Conservation (phyloP, 1,140 invertebrate genomes). For the Drosophila seguyi region DNA sequence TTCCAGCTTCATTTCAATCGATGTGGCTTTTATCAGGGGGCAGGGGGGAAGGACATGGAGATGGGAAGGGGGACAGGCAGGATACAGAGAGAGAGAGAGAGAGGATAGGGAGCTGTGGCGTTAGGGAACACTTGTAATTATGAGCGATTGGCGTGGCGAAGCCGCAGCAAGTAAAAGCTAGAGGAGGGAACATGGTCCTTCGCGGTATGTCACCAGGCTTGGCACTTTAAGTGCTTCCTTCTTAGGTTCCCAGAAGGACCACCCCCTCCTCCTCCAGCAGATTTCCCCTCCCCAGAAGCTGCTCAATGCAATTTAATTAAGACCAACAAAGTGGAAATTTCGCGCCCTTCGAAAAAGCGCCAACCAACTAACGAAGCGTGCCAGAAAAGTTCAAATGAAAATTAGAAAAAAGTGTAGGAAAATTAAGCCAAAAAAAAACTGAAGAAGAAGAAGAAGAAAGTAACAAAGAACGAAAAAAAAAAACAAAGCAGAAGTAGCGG, state of each 20-base stretch:
- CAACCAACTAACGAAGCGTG: conserved; percentile 67
- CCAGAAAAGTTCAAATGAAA: conserved; percentile 58
- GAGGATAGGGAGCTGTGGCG: neutral
- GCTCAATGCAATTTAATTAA: conserved; percentile 78
- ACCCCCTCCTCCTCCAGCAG: neutral
- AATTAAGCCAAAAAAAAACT: conserved; percentile 31
- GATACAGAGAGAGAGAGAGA: neutral
- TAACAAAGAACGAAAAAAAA: too few relatives aligned
- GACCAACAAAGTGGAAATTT: conserved; percentile 75
- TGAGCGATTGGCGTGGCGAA: conserved; percentile 46
- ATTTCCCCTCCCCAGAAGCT: conserved; percentile 1
- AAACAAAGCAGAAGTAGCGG: conserved; percentile 18
- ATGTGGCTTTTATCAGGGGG: conserved; percentile 11
- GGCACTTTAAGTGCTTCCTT: conserved; percentile 73
- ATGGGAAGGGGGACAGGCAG: neutral
- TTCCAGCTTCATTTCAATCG: conserved; percentile 39
- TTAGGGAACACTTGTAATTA: conserved; percentile 40
- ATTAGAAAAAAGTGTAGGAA: conserved; percentile 46
- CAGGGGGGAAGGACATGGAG: neutral
- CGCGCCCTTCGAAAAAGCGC: conserved; percentile 35
- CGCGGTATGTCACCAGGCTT: conserved; percentile 24
- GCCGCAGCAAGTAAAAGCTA: conserved; percentile 27
- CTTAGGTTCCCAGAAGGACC: conserved; percentile 6
- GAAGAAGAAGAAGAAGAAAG: neutral
- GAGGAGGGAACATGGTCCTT: neutral